Conservation (phyloP, 2,797 vertebrate species). For the Tokudaia muenninki region DNA sequence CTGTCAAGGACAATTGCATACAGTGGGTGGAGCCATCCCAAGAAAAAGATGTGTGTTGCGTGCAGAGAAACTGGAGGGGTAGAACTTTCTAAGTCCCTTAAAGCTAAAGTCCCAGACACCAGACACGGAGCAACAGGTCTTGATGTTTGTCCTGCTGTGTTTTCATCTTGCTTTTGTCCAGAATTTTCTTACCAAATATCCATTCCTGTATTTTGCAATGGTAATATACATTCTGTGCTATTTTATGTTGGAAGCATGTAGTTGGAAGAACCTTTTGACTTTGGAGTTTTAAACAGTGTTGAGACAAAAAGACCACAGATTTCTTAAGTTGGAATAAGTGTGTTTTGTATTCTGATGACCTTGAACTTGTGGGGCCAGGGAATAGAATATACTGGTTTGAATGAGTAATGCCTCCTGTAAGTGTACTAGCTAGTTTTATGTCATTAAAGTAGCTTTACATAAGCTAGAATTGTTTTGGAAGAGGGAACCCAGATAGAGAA, state of each 20-base stretch:
- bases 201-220: neutral
- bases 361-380: neutral
- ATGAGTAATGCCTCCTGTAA: neutral
- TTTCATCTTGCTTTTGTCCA: neutral
- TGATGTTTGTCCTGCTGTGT: neutral
- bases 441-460: neutral
- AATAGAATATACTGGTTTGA: neutral
- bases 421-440: neutral
- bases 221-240: neutral
- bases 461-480: neutral
- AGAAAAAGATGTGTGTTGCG: neutral
- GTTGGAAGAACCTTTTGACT: neutral
- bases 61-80: neutral
- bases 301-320: neutral
- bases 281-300: neutral
- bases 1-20: neutral
- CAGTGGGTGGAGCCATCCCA: neutral
- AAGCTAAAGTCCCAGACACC: neutral
- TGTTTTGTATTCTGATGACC: neutral
- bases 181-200: neutral
- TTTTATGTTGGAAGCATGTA: neutral
- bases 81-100: neutral
- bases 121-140: neutral
- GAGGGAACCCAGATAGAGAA: neutral
- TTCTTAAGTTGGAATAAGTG: neutral